phyloP scores from a whole-genome alignment of 2,113 vertebrate genomes.

The Girardinichthys multiradiatus region DNA sequence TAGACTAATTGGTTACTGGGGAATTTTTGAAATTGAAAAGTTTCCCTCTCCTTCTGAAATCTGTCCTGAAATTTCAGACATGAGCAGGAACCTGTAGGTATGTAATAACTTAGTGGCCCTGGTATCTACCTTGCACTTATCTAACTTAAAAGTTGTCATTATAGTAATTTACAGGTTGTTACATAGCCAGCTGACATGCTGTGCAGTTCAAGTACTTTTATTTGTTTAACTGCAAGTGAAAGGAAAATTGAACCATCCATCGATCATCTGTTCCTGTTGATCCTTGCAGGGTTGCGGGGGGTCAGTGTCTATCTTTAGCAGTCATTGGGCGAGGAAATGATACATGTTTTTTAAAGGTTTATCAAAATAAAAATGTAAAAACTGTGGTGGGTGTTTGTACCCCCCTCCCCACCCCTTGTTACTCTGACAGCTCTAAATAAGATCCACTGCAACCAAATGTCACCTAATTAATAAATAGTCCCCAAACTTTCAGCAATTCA shows the following conservation, averaged over 20 bases:
- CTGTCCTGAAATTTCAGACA: not conserved
- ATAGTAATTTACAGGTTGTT: constrained; percentile 12
- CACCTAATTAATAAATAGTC: too few species aligned
- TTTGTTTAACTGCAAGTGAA: constrained; percentile 61
- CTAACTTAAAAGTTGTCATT: constrained; percentile 8
- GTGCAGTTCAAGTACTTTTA: constrained; percentile 10
- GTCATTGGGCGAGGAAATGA: too few species aligned
- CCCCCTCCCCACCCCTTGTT: too few species aligned
- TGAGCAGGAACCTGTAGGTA: not conserved
- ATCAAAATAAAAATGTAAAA: not conserved
- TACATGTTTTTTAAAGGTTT: too few species aligned
- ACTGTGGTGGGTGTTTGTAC: not conserved
- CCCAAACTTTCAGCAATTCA: too few species aligned
- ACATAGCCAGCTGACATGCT: constrained; percentile 24
- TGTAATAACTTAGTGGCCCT: not conserved
- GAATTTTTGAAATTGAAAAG: too few species aligned
- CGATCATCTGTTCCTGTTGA: too few species aligned
- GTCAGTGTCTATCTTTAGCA: too few species aligned
- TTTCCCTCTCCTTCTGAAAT: too few species aligned
- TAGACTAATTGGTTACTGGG: too few species aligned
- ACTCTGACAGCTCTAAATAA: not conserved
- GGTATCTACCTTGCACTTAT: not conserved
- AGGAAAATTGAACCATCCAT: too few species aligned
- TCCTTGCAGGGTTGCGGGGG: too few species aligned
- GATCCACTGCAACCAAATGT: not conserved